phyloP scores from a whole-genome alignment of 2,888 invertebrate genomes.

The Drosophila paramelanica region DNA sequence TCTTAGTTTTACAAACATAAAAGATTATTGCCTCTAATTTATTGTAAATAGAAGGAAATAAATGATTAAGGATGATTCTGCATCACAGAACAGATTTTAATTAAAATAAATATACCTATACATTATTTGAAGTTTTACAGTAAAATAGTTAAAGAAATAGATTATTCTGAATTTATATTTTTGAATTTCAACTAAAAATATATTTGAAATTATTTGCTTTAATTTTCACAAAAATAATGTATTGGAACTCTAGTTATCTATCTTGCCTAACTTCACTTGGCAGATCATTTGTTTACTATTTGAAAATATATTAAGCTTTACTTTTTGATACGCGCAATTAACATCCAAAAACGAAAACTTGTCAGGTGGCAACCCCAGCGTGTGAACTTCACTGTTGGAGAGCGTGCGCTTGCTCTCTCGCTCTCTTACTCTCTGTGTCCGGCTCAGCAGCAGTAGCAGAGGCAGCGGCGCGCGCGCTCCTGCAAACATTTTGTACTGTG shows the following conservation, averaged over 20 bases:
- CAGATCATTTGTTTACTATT: neutral
- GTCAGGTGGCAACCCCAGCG: constrained; percentile 49
- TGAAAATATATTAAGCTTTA: neutral
- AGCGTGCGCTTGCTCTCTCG: constrained; percentile 27
- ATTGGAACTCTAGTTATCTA: no score
- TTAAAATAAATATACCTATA: no score
- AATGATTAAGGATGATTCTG: no score
- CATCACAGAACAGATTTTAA: no score
- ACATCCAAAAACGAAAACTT: constrained; percentile 1
- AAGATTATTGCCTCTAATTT: no score
- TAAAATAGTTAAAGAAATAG: no score
- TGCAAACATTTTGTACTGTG: constrained; percentile 62
- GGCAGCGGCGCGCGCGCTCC: constrained; percentile 51
- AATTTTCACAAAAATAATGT: neutral
- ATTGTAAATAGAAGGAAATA: no score
- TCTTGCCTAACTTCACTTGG: no score
- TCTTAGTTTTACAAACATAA: no score
- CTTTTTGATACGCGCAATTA: constrained; percentile 3
- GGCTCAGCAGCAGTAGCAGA: constrained; percentile 18
- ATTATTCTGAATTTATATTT: no score
- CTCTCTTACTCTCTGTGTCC: constrained; percentile 28
- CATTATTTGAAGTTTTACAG: no score
- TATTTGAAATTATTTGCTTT: neutral
- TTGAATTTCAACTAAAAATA: neutral
- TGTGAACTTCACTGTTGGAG: constrained; percentile 49